phyloP scores from a whole-genome alignment of 2,797 vertebrate genomes.

The Percopsis omiscomaycus region DNA sequence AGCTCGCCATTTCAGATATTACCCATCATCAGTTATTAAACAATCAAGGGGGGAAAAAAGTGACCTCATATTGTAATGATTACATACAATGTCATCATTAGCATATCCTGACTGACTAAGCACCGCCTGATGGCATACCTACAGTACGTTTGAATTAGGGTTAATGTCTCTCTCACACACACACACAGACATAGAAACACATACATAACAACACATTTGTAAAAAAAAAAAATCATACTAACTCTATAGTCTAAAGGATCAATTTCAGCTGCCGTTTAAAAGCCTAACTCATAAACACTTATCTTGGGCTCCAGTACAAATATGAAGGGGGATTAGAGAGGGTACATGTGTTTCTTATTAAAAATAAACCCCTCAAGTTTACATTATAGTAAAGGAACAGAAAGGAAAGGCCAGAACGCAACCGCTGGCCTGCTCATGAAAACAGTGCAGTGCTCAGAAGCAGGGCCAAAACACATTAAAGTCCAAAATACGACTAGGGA shows the following conservation, averaged over 20 bases:
- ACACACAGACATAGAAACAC: conserved; percentile 7
- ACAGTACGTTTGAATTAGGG: background rate
- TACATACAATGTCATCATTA: too few species aligned
- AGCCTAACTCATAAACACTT: conserved; percentile 27
- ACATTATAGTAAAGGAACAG: conserved; percentile 36
- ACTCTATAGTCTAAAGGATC: conserved; percentile 11
- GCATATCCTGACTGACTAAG: conserved; percentile 8
- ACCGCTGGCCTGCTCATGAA: conserved; percentile 32
- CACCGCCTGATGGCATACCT: background rate
- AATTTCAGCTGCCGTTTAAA: conserved; percentile 28
- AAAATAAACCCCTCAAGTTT: conserved; percentile 36
- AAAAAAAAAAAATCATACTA: too few species aligned
- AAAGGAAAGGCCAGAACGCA: conserved; percentile 23
- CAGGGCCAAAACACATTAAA: conserved; percentile 42
- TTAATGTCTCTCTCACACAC: background rate
- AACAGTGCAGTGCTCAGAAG: conserved; percentile 24
- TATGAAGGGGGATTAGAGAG: conserved; percentile 32
- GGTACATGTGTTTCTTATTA: conserved; percentile 54
- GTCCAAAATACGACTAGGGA: conserved; percentile 19
- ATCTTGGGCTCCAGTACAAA: conserved; percentile 26
- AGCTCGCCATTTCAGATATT: conserved; percentile 27
- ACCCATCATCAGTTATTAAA: conserved; percentile 11
- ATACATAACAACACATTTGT: too few species aligned
- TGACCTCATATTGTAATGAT: background rate
- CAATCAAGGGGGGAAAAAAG: conserved; percentile 12